phyloP scores from a whole-genome alignment of 2,113 vertebrate genomes.

The Eudyptes chrysolophus region DNA sequence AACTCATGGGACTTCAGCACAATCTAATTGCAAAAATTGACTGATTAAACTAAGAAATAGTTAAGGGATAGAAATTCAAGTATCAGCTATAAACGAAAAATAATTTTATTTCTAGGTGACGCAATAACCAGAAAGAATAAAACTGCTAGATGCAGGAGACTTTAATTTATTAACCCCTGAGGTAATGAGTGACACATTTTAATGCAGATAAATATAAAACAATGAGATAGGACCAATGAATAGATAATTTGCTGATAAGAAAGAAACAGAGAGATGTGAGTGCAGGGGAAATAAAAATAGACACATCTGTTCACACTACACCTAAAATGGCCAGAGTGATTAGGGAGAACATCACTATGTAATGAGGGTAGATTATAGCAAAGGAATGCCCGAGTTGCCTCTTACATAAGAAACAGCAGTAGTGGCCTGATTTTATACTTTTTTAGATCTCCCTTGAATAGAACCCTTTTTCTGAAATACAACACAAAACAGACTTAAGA shows the following conservation, averaged over 20 bases:
- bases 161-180: not conserved
- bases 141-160: not conserved
- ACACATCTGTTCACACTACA: not conserved
- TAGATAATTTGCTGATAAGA: constrained; percentile 7
- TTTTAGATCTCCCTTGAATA: not conserved
- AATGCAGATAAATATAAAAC: not conserved
- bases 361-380: not conserved
- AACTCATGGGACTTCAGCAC: not conserved
- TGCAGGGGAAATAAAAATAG: not conserved
- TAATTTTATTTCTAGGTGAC: not conserved
- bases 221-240: not conserved
- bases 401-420: not conserved
- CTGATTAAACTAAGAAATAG: not conserved
- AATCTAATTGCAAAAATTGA: not conserved
- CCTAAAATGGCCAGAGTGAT: not conserved
- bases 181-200: not conserved
- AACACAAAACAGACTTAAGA: not conserved
- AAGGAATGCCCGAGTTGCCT: not conserved
- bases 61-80: not conserved
- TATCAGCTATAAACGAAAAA: not conserved
- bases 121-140: not conserved
- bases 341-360: not conserved
- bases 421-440: not conserved
- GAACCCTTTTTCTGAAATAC: not conserved
- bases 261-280: not conserved